A percentile compares a stretch with the other conserved stretches of the same genome.
phyloP scores from a whole-genome alignment of 1,140 invertebrate genomes.

The Meloidogyne exigua region DNA sequence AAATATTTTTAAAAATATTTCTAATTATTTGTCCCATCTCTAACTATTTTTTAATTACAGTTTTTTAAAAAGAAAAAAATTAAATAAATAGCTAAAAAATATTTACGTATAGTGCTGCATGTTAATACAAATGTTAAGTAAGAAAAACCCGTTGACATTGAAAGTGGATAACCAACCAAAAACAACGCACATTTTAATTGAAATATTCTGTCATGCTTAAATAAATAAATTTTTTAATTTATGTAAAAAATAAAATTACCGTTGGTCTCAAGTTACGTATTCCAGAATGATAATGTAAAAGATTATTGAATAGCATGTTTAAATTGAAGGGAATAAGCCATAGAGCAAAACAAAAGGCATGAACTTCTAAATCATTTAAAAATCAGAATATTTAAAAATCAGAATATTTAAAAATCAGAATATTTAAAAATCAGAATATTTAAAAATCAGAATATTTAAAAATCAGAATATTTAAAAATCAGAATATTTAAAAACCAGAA shows the following conservation, averaged over 20 bases:
- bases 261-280: constrained; percentile 12
- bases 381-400: too few relatives aligned
- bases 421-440: too few relatives aligned
- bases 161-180: constrained; percentile 38
- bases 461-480: too few relatives aligned
- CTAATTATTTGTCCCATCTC: too few relatives aligned
- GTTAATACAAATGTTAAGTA: constrained; percentile 37
- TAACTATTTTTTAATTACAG: too few relatives aligned
- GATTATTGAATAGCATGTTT: constrained; percentile 51
- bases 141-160: constrained; percentile 43
- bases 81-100: too few relatives aligned
- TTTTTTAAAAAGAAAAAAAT: too few relatives aligned
- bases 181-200: constrained; percentile 43
- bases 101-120: constrained; percentile 37
- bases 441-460: background rate
- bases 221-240: background rate
- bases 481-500: background rate
- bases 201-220: constrained; percentile 43
- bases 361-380: constrained; percentile 40
- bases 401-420: background rate
- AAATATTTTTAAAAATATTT: too few relatives aligned
- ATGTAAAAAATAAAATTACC: background rate
- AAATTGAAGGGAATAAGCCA: constrained; percentile 55
- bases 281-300: constrained; percentile 47
- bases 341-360: constrained; percentile 44